Percentiles rank a stretch among this genome's conserved stretches.
Evolutionary conservation across 2,113 vertebrate species (phyloP).

Genomic region (Illadopsis cleaveri): DNA sequence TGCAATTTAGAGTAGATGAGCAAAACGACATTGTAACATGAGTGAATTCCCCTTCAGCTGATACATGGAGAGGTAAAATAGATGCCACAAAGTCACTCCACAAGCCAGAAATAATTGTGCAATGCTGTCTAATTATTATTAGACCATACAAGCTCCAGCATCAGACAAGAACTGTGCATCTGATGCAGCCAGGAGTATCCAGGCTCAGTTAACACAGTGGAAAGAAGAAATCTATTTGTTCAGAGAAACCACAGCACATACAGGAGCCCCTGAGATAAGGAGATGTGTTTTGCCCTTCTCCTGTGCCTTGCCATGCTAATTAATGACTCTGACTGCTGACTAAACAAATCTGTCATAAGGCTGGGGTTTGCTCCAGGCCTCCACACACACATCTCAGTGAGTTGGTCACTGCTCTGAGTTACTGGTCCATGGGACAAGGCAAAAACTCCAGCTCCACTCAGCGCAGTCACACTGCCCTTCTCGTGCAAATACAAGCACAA

Average conservation of each 20-base stretch:
- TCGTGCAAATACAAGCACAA: background rate
- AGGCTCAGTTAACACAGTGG: background rate
- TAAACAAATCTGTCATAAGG: background rate
- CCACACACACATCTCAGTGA: rapidly evolving
- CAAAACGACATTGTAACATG: background rate
- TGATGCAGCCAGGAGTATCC: background rate
- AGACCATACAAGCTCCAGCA: background rate
- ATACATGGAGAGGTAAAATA: background rate
- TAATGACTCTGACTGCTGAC: background rate
- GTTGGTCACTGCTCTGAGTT: background rate
- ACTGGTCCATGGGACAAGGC: background rate
- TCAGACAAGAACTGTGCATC: background rate
- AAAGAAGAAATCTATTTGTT: background rate
- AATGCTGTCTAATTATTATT: background rate
- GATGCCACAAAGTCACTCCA: background rate
- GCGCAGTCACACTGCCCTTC: background rate
- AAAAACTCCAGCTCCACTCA: background rate
- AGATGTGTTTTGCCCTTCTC: background rate
- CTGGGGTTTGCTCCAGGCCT: background rate
- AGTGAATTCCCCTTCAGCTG: background rate
- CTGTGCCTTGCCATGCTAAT: background rate
- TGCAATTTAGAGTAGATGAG: background rate
- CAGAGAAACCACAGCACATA: background rate
- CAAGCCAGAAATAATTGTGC: background rate
- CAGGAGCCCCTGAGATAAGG: background rate